phyloP scores from a whole-genome alignment of 2,113 vertebrate genomes.

The Pteropus alecto region DNA sequence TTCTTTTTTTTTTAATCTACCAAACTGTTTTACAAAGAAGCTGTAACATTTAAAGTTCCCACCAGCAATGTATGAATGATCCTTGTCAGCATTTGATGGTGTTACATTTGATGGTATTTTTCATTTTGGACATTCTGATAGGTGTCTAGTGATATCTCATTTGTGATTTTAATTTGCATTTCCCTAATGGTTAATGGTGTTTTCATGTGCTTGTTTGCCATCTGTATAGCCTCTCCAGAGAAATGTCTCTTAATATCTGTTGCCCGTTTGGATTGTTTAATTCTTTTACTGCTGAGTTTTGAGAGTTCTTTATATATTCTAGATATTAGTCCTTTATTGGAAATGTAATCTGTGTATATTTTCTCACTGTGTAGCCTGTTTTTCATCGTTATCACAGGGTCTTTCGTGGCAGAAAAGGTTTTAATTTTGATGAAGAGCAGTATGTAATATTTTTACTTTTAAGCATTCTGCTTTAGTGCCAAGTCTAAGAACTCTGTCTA shows the following conservation, averaged over 20 bases:
- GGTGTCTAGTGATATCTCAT: background rate
- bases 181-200: background rate
- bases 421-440: background rate
- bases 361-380: background rate
- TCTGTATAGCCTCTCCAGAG: too few relatives aligned
- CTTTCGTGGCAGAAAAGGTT: background rate
- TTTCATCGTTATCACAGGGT: background rate
- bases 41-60: background rate
- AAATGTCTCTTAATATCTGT: background rate
- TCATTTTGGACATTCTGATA: background rate
- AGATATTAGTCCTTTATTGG: background rate
- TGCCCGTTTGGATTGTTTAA: background rate
- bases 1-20: too few relatives aligned
- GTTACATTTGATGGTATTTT: background rate
- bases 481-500: background rate
- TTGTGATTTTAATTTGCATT: too few relatives aligned
- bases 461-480: background rate
- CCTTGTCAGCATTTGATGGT: background rate
- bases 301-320: background rate
- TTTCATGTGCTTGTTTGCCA: too few relatives aligned
- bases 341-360: background rate
- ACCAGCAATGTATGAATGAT: background rate
- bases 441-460: background rate
- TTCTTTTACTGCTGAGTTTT: background rate
- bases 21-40: too few relatives aligned